Evolutionary conservation across 2,113 vertebrate genomes (phyloP).

Genomic region (Syrrhaptes paradoxus): DNA sequence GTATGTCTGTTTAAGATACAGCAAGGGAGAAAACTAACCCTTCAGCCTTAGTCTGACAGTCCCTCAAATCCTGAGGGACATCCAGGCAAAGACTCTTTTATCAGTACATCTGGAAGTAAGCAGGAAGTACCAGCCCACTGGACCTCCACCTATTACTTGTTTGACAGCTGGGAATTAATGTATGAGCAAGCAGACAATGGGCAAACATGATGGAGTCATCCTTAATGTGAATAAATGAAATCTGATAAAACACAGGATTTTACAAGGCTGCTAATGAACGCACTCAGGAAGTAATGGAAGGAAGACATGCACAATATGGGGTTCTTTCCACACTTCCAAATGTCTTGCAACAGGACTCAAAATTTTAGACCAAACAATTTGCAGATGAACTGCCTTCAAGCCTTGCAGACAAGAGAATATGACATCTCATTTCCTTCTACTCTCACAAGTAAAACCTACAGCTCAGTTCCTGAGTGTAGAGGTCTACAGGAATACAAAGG

Average conservation of each 20-base stretch:
- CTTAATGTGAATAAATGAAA: slow-evolving; percentile 22
- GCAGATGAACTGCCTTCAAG: not conserved
- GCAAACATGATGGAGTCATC: slow-evolving; percentile 22
- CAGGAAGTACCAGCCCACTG: slow-evolving; percentile 42
- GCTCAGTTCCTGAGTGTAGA: not conserved
- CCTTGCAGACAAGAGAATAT: slow-evolving; percentile 2
- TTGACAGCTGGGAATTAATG: slow-evolving; percentile 33
- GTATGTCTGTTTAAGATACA: not conserved
- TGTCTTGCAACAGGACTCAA: not conserved
- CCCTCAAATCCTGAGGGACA: not conserved
- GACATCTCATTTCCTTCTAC: not conserved
- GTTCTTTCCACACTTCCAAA: not conserved
- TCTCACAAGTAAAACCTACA: slow-evolving; percentile 26
- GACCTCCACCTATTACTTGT: slow-evolving; percentile 37
- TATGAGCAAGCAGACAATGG: slow-evolving; percentile 3
- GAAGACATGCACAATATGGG: not conserved
- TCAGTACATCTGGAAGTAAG: slow-evolving; percentile 19
- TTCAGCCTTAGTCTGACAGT: not conserved
- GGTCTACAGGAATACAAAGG: not conserved
- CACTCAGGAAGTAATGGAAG: slow-evolving; percentile 31
- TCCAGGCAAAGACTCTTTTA: not conserved
- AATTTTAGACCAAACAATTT: slow-evolving; percentile 8
- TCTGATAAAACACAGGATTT: slow-evolving; percentile 37
- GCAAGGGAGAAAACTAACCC: not conserved
- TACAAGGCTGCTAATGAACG: slow-evolving; percentile 16